Base-by-base conservation (phyloP, 2,888 invertebrate genomes). In the Yponomeuta evonymella region DNA sequence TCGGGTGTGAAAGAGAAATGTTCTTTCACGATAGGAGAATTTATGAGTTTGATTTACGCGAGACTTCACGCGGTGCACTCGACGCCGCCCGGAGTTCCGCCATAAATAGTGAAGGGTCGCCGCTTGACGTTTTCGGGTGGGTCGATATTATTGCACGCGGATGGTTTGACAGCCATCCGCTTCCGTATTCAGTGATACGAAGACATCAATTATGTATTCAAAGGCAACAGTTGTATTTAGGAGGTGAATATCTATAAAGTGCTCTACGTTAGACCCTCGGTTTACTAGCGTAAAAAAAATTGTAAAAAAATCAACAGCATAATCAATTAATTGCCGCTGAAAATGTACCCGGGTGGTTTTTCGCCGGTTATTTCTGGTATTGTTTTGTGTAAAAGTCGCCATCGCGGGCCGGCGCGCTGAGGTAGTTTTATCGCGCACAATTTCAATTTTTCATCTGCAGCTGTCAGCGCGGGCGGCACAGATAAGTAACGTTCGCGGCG, bases 401-500 rank as follows among this genome's bases (percentile, higher is more conserved):
- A n/a, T 36, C 43, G 67, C 67, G 10, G 83, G 83, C 74, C 78
- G 79, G 81, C 81, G 79, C 83, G 79, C 83, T 89, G 89, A 86
- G 88, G 88, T 88, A 87, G 89, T 91, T 92, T 92, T 92, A 91
- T 91, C 92, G 90, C 90, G 85, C 87, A 90, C 90, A 90, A 91
- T 91, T 92, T 92, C 91, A 92, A 92, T 92, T 91, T 91, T 92
- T 92, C 91, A 92, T 91, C 90, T 92, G 91, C 89, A 88, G 86
- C 91, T 90, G 90, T 91, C 91, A 90, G 90, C 90, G 82, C 84
- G 83, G 66, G 71, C 71, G 83, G 84, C 81, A 85, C 81, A 90
- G 91, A 92, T 92, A 92, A 90, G 90, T 91, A 90, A 90, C 90
- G 87, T 81, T 83, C 85, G 83, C 85, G 84, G 81, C 82, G 82